Conservation (phyloP, 2,113 vertebrate genomes). For the Zosterops lateralis region DNA sequence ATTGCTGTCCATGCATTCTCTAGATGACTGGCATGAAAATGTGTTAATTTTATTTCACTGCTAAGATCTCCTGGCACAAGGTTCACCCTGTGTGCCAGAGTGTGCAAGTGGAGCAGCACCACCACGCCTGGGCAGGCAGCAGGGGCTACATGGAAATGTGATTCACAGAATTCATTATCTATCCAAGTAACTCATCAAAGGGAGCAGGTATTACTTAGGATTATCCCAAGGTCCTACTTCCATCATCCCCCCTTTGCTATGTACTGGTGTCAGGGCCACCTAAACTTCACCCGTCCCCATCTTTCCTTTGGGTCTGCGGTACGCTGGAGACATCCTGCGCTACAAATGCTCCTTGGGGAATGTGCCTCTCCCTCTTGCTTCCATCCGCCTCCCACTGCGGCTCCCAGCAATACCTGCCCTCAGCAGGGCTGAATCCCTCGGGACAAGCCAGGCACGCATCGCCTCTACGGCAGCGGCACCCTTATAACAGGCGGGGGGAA, state of each 20-base stretch:
- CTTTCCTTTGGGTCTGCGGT: not conserved
- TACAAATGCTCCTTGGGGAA: not conserved
- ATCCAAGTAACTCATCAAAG: not conserved
- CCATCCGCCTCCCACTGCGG: rapidly evolving
- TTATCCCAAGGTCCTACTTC: not conserved
- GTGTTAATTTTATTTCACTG: not conserved
- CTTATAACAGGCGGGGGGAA: not conserved
- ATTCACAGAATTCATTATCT: not conserved
- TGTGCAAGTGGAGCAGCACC: not conserved
- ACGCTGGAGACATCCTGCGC: rapidly evolving
- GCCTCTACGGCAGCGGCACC: not conserved
- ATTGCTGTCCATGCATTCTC: not conserved
- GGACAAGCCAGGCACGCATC: not conserved
- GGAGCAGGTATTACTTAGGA: not conserved
- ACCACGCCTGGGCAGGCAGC: not conserved
- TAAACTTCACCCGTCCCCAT: not conserved
- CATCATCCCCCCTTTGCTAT: not conserved
- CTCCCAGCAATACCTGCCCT: not conserved
- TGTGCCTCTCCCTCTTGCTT: not conserved
- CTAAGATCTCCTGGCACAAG: not conserved
- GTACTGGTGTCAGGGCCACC: not conserved
- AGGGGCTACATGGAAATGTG: not conserved
- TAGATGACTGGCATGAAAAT: not conserved
- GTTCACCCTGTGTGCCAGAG: not conserved
- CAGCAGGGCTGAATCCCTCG: not conserved